Percentiles rank a stretch among this genome's conserved stretches.
Evolutionary conservation across 2,797 vertebrate genomes (phyloP).

Genomic region (Micromesistius poutassou): DNA sequence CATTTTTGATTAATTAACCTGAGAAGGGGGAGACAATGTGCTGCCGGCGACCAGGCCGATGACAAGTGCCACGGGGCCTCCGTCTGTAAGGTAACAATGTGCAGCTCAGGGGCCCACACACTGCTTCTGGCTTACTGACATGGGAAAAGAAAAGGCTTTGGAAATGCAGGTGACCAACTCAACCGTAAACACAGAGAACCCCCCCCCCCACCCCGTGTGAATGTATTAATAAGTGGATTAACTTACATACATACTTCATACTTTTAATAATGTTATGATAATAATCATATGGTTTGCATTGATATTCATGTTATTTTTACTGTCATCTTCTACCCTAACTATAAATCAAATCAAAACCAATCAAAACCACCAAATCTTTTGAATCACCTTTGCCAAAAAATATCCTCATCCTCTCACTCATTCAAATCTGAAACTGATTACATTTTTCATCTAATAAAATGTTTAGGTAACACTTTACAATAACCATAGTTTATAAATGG

Average conservation of each 20-base stretch:
- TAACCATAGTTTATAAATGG: too few relatives aligned
- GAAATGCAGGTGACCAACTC: constrained; percentile 26
- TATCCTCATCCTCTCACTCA: neutral
- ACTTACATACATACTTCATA: neutral
- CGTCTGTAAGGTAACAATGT: neutral
- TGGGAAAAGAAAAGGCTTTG: constrained; percentile 27
- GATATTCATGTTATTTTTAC: neutral
- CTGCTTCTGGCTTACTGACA: constrained; percentile 27
- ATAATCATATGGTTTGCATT: neutral
- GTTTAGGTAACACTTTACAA: too few relatives aligned
- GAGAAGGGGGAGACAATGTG: constrained; percentile 53
- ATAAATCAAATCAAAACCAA: too few relatives aligned
- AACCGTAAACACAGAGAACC: neutral
- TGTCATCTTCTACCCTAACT: too few relatives aligned
- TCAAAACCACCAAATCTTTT: too few relatives aligned
- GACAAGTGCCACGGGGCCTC: constrained; percentile 59
- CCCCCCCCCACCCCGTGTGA: neutral
- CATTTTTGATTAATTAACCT: constrained; percentile 84
- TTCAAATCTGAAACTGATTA: neutral
- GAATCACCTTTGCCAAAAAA: too few relatives aligned
- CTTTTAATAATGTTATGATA: neutral
- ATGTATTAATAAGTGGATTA: too few relatives aligned
- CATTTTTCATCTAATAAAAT: neutral
- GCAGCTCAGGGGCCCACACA: neutral
- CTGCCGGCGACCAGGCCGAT: constrained; percentile 23